Evolutionary conservation across 2,888 invertebrate genomes (phyloP).

Genomic region (Tridacna crocea): DNA sequence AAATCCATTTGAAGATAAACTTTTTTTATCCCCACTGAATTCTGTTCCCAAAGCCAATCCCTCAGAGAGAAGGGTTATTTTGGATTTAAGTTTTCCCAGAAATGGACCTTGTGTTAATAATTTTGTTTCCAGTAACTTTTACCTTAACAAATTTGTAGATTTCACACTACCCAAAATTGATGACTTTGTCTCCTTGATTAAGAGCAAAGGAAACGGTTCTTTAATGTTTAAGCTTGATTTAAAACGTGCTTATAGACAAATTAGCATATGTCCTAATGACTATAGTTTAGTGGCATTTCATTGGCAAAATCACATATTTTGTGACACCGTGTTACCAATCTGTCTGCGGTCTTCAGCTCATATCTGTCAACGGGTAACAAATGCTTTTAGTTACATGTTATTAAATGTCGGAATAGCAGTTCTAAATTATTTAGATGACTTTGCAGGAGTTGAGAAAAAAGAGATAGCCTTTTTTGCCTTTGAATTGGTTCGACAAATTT

Average conservation of each 20-base stretch:
- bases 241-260: neutral
- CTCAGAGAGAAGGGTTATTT: neutral
- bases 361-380: neutral
- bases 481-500: neutral
- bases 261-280: neutral
- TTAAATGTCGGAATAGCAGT: neutral
- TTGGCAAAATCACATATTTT: neutral
- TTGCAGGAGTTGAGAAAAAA: neutral
- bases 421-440: conserved; percentile 3
- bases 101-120: neutral
- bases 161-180: neutral
- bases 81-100: conserved; percentile 1
- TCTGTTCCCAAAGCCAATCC: neutral
- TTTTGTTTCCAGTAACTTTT: neutral
- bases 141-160: neutral
- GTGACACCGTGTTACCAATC: neutral
- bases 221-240: neutral
- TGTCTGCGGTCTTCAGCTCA: neutral
- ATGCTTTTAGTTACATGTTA: neutral
- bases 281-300: neutral
- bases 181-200: neutral
- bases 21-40: neutral
- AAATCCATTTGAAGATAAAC: neutral
- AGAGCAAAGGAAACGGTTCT: neutral
- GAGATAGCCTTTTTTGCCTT: neutral